Conservation (phyloP, 2,113 vertebrate species). For the Cryptoleucopteryx plumbea region DNA sequence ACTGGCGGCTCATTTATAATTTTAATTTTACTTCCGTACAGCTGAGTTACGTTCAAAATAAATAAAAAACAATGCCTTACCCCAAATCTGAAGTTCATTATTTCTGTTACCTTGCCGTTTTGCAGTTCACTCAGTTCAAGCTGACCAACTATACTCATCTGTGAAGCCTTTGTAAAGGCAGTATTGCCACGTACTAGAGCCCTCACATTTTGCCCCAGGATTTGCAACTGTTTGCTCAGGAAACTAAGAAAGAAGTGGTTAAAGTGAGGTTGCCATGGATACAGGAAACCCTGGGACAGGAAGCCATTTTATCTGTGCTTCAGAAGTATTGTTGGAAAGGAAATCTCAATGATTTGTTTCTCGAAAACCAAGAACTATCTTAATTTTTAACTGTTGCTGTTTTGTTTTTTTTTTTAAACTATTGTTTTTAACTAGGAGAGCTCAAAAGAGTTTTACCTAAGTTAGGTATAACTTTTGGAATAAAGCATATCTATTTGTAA, state of each 20-base stretch:
- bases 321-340: conserved; percentile 72
- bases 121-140: neutral
- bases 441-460: neutral
- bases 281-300: conserved; percentile 82
- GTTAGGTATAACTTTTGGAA: neutral
- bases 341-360: conserved; percentile 66
- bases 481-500: neutral
- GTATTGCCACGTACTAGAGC: neutral
- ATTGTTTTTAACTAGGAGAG: neutral
- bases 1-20: neutral
- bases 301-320: conserved; percentile 77
- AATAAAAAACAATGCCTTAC: conserved; percentile 69
- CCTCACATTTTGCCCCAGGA: conserved; percentile 18
- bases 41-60: neutral
- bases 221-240: conserved; percentile 66
- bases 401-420: neutral
- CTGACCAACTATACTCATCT: neutral
- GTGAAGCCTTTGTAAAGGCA: neutral
- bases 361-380: conserved; percentile 53
- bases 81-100: conserved; percentile 58
- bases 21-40: neutral
- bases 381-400: neutral
- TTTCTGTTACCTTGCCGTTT: neutral
- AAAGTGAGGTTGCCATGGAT: conserved; percentile 80
- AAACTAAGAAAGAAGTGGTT: conserved; percentile 65